Conservation (phyloP, 2,113 vertebrate species). For the Gobiocypris rarus region DNA sequence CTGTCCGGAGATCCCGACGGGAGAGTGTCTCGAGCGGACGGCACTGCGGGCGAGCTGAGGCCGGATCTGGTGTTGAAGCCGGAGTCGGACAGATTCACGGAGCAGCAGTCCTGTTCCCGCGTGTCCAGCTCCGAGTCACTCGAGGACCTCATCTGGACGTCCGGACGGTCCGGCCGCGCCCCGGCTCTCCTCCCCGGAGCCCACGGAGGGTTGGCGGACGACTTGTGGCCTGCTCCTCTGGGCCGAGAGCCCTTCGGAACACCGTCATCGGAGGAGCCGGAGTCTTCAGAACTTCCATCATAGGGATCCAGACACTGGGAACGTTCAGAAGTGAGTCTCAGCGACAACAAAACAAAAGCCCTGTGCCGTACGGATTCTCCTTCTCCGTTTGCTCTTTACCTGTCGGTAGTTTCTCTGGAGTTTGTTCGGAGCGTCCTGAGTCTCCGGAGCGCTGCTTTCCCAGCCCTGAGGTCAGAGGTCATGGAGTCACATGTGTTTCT, state of each 20-base stretch:
- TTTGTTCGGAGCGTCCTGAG: not conserved
- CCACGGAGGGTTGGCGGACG: slow-evolving; percentile 39
- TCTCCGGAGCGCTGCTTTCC: not conserved
- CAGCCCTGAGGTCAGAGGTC: not conserved
- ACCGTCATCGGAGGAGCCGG: slow-evolving; percentile 40
- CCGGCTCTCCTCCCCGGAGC: slow-evolving; percentile 31
- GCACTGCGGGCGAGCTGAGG: not conserved
- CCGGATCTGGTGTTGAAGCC: slow-evolving; percentile 31
- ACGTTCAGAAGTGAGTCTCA: too few species aligned
- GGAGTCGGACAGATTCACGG: slow-evolving; percentile 10
- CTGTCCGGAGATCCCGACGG: not conserved
- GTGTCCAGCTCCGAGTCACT: slow-evolving; percentile 51
- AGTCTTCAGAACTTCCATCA: slow-evolving; percentile 84
- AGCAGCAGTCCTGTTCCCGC: too few species aligned
- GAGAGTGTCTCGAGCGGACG: slow-evolving; percentile 7
- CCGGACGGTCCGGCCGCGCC: slow-evolving; percentile 52
- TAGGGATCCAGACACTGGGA: slow-evolving; percentile 83
- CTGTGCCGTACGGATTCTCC: too few species aligned
- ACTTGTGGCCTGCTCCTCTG: slow-evolving; percentile 51
- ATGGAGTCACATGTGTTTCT: not conserved
- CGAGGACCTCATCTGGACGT: slow-evolving; percentile 67
- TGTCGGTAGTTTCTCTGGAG: slow-evolving; percentile 5
- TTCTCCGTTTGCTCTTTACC: not conserved
- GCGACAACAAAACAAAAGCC: too few species aligned
- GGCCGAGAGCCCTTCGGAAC: slow-evolving; percentile 27